Percentiles rank a stretch among this genome's conserved stretches.
phyloP scores from a whole-genome alignment of 2,113 vertebrate genomes.

The Pantherophis guttatus region DNA sequence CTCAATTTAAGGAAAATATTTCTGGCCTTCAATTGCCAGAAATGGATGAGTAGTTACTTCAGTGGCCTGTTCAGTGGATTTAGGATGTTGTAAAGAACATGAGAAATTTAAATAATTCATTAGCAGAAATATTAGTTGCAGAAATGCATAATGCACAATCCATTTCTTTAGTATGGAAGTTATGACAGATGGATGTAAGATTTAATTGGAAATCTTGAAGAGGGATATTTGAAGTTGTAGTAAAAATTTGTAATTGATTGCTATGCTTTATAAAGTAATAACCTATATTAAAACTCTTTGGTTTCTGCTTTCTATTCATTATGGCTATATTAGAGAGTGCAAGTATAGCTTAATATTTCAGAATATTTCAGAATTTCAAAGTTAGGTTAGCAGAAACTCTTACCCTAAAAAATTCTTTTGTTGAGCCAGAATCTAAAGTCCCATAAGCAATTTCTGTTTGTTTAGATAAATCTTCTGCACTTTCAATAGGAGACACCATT shows the following conservation, averaged over 20 bases:
- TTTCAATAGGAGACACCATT: constrained; percentile 99
- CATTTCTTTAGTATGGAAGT: not conserved
- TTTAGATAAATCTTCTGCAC: constrained; percentile 96
- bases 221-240: not conserved
- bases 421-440: constrained; percentile 97
- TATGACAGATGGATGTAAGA: not conserved
- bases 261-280: not conserved
- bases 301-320: not conserved
- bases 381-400: constrained; percentile 61
- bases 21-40: not conserved
- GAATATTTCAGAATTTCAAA: constrained; percentile 20
- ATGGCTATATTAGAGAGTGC: not conserved
- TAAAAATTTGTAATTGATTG: not conserved
- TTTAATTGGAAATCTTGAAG: not conserved
- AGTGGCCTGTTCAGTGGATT: not conserved
- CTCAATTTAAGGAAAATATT: not conserved
- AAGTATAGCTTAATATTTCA: constrained; percentile 21
- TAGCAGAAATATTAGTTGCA: not conserved
- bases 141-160: not conserved
- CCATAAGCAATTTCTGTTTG: constrained; percentile 98
- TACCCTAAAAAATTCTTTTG: constrained; percentile 99
- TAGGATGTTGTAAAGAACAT: not conserved
- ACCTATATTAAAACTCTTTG: not conserved
- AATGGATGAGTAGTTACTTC: not conserved
- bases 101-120: not conserved